A percentile compares a stretch with the other conserved stretches of the same genome.
Evolutionary conservation across 2,113 vertebrate species (phyloP).

Genomic region (Pseudorectes ferrugineus): DNA sequence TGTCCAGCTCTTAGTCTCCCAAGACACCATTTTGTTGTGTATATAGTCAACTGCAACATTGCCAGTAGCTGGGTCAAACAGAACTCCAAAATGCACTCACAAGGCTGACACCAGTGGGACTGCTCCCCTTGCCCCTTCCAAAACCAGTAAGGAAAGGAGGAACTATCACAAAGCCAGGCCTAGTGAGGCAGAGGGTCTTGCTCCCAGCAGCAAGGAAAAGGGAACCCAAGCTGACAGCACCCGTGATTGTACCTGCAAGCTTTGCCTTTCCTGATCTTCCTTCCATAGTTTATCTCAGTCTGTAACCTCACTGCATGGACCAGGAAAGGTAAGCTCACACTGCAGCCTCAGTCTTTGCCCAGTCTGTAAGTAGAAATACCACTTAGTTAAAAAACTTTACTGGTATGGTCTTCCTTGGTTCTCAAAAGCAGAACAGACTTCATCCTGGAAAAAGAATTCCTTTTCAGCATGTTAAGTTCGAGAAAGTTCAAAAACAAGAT

Average conservation of each 20-base stretch:
- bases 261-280: background rate
- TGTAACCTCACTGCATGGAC: background rate
- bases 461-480: background rate
- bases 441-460: background rate
- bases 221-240: background rate
- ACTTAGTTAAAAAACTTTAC: background rate
- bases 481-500: background rate
- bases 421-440: background rate
- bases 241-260: fast-evolving
- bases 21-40: background rate
- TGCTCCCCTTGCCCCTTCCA: background rate
- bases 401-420: background rate
- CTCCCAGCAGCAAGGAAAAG: background rate
- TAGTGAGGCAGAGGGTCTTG: background rate
- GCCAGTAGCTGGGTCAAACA: background rate
- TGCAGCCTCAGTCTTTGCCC: background rate
- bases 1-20: background rate
- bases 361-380: background rate
- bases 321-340: background rate
- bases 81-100: background rate
- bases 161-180: background rate
- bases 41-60: fast-evolving
- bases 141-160: background rate
- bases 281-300: background rate
- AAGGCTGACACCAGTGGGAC: background rate